Evolutionary conservation across 2,113 vertebrate genomes (phyloP), one percentile per base, ranked within the genome.

Genomic region (Prietella phreatophila): DNA sequence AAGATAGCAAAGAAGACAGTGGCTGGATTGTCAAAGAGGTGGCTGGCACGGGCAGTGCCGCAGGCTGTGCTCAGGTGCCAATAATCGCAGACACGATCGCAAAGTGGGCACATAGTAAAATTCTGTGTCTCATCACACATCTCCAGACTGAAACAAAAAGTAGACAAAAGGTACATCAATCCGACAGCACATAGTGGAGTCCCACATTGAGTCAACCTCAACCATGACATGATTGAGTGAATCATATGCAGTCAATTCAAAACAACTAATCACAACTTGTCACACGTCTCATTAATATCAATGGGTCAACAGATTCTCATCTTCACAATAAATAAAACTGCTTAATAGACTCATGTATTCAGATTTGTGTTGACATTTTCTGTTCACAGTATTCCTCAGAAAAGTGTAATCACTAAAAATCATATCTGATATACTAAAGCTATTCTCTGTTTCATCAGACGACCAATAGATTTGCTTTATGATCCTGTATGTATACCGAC

Each of bases 61-160:
- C 98, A 99, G 13, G 98, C 98, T 0, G 96, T 96, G 94, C 97
- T 99, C 90, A 99, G 96, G 87, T 97, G 96, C 98, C 98, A 99
- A 92, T 96, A 99, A 78, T 97, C 97, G 63, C 98, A 99, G 36
- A 96, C 96, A 76, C 96, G 96, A 89, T 99, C 98, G 53, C 98
- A 99, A 80, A 99, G 96, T 1, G 98, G 98, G 93, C 98, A 99
- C 98, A 99, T 99, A 94, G 96, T 99, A 94, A 99, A 99, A 93
- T 95, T 96, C 39, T 97, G 96, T 84, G 53, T 92, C 14, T 96
- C 94, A 84, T 99, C 96, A 36, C 98, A 99, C 97, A 99, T 99
- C 95, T 99, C 98, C 91, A 94, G 95, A 91, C 98, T 99, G 89
- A 0, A 47, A 89, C 56, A 91, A 84, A 63, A 85, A 36, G 25